Evolutionary conservation across 2,797 vertebrate genomes (phyloP).

Genomic region (Danio kyathit): DNA sequence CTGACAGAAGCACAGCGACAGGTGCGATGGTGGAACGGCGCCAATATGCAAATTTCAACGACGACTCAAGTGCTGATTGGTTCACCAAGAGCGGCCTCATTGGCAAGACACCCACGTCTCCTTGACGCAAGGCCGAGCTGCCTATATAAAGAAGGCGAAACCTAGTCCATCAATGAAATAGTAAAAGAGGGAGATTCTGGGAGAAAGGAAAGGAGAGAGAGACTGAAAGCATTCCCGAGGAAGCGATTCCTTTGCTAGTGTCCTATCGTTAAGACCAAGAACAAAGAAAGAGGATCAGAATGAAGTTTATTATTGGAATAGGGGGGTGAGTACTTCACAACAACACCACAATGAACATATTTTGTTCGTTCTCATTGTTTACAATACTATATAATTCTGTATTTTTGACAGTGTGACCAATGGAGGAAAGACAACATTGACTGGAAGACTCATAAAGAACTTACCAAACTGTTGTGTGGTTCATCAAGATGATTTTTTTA

Average conservation of each 20-base stretch:
- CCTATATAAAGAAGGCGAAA: constrained; percentile 77
- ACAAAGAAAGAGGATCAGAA: constrained; percentile 71
- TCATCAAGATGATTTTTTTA: constrained; percentile 97
- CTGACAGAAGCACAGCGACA: constrained; percentile 65
- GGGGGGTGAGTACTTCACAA: constrained; percentile 85
- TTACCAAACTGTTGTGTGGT: constrained; percentile 95
- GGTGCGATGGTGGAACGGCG: constrained; percentile 68
- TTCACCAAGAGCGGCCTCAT: constrained; percentile 53
- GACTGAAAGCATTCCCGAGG: constrained; percentile 60
- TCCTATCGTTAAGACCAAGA: constrained; percentile 61
- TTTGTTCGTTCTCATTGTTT: background rate
- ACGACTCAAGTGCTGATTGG: constrained; percentile 66
- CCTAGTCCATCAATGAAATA: constrained; percentile 87
- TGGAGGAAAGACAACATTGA: constrained; percentile 95
- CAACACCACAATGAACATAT: background rate
- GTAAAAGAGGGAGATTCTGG: constrained; percentile 69
- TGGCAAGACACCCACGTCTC: constrained; percentile 51
- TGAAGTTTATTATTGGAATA: constrained; percentile 91
- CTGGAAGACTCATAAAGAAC: constrained; percentile 81
- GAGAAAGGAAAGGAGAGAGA: constrained; percentile 17
- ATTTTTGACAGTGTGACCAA: constrained; percentile 88
- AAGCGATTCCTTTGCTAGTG: constrained; percentile 57
- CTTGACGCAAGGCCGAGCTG: constrained; percentile 58
- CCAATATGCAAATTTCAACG: constrained; percentile 66
- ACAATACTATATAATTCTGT: background rate